Conservation (phyloP, 2,113 vertebrate species). For the Macrotus californicus region DNA sequence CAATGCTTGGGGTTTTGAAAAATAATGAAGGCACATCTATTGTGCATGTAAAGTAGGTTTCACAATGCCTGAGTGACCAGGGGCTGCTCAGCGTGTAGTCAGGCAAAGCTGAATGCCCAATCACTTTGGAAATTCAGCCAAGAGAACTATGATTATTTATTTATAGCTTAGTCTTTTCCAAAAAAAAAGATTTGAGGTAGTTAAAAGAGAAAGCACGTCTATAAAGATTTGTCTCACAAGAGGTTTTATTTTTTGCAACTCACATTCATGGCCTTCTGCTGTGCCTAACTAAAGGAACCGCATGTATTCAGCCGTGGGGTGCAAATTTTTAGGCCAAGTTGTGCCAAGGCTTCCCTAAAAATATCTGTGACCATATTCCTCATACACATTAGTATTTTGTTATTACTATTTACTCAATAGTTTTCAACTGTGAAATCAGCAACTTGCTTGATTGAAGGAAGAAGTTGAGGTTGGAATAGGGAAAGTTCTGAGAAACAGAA, state of each 20-base stretch:
- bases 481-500: neutral
- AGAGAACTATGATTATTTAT: constrained; percentile 27
- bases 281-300: neutral
- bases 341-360: neutral
- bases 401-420: constrained; percentile 20
- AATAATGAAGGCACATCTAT: neutral
- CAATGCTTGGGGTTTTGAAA: constrained; percentile 15
- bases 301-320: neutral
- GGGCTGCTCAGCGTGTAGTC: neutral
- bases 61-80: neutral
- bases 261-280: neutral
- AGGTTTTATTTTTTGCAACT: constrained; percentile 8
- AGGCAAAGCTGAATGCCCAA: neutral
- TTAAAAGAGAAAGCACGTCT: constrained; percentile 28
- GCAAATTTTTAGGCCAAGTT: neutral
- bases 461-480: neutral
- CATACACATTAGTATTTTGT: neutral
- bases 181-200: neutral
- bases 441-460: neutral
- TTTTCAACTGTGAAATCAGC: neutral
- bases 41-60: neutral
- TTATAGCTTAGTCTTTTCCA: constrained; percentile 13
- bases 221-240: constrained; percentile 30
- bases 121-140: neutral
- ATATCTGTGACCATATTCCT: neutral